Evolutionary conservation across 1,140 invertebrate species (phyloP), one percentile per base, ranked within the genome.

Genomic region (Sycophaga agraensis): DNA sequence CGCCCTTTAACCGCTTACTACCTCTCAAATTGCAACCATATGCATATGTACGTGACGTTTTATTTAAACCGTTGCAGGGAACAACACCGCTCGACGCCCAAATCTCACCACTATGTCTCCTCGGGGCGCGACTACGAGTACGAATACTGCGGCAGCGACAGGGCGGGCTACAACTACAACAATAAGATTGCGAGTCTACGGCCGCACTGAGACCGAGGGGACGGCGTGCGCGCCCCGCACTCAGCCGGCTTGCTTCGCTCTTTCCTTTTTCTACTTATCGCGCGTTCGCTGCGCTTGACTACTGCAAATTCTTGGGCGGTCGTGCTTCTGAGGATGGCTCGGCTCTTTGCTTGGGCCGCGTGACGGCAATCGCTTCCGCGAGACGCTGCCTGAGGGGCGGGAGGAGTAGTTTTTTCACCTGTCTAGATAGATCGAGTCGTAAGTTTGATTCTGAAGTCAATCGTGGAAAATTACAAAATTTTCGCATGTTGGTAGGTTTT

Each of bases 111-210:
- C 9, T 63, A 63, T 48, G 60, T 46, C 17, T 34, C 51, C 2
- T n/a, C 51, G 7, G 26, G 46, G 1, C 43, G 53, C 2, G 61
- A 58, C 31, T 63, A 63, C 48, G 61, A 63, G n/a, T 63, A 63
- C 48, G 61, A 63, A 39, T 63, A 63, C 48, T 54, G 48, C 45
- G 50, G 50, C 7, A 53, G 40, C 9, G 6, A 11, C 19, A 24
- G 37, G 9, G 16, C 46, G 48, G 37, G 61, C 48, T 58, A 63
- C 61, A 57, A 57, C 28, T 63, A 57, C 48, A 63, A 58, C 61
- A 63, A 63, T 35, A 63, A 63, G 21, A 37, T 63, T 2, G 22
- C 45, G 7, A 28, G 1, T 16, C 24, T 63, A 2, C 53, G 61
- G 26, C 59, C 48, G 11, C 60, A 63, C 48, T 63, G 54, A 63